Evolutionary conservation across 2,113 vertebrate species (phyloP).

Genomic region (Pomatorhinus ruficollis): DNA sequence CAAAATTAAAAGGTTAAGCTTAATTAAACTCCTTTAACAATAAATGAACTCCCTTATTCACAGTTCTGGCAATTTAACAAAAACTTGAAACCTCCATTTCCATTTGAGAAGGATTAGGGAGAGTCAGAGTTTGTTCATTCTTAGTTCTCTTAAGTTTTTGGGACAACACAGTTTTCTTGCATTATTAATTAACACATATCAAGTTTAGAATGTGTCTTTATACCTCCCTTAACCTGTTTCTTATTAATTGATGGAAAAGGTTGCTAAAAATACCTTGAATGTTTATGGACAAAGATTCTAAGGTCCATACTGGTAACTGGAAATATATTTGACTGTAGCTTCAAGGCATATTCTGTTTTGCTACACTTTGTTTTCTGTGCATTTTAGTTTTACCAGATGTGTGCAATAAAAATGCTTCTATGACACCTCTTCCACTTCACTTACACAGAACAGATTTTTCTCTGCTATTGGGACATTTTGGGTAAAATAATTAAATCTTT

Average conservation of each 20-base stretch:
- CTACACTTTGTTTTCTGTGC: not conserved
- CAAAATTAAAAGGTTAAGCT: not conserved
- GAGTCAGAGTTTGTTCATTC: not conserved
- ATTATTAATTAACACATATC: not conserved
- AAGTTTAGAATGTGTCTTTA: not conserved
- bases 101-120: not conserved
- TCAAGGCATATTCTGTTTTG: not conserved
- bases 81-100: not conserved
- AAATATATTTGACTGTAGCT: not conserved
- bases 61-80: not conserved
- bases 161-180: not conserved
- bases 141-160: not conserved
- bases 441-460: not conserved
- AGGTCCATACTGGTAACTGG: not conserved
- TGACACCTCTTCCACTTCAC: not conserved
- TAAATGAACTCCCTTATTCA: not conserved
- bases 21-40: not conserved
- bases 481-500: not conserved
- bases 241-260: not conserved
- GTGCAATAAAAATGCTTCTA: not conserved
- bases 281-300: not conserved
- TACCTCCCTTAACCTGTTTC: not conserved
- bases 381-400: not conserved
- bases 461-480: not conserved
- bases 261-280: not conserved